Conservation (phyloP, 35 echinoderm and acorn worm genomes). For the Heliocidaris erythrogramma region DNA sequence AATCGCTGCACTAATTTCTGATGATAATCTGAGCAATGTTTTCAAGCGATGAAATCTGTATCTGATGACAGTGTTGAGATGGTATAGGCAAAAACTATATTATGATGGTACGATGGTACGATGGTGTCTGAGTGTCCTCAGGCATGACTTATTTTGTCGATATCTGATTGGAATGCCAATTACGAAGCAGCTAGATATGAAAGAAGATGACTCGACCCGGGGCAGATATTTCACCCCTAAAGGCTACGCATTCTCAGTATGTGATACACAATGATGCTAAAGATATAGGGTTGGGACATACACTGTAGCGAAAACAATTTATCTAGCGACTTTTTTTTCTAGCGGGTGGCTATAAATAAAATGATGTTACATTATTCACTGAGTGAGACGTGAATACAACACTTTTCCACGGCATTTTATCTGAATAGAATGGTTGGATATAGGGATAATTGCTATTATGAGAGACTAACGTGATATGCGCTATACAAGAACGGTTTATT, state of each 20-base stretch:
- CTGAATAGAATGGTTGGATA: too few relatives aligned
- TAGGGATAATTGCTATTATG: too few relatives aligned
- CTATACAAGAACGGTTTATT: too few relatives aligned
- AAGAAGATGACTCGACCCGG: neutral
- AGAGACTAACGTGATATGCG: too few relatives aligned
- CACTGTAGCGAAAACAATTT: neutral
- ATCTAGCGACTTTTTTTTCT: neutral
- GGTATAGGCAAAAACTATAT: neutral
- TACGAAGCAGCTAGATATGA: neutral
- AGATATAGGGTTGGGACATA: neutral
- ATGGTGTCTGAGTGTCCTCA: neutral
- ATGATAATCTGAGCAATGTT: neutral
- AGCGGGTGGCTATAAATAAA: neutral
- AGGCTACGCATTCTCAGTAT: neutral
- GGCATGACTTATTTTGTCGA: constrained; percentile 16
- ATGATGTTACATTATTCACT: neutral
- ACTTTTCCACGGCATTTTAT: neutral
- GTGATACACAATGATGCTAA: neutral
- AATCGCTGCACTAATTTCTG: neutral
- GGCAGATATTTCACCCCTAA: constrained; percentile 1
- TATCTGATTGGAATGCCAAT: constrained; percentile 17
- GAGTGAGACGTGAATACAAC: neutral
- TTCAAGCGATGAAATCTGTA: neutral
- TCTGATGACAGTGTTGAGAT: neutral
- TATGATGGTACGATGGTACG: too few relatives aligned